Percentiles rank a stretch among this genome's conserved stretches.
These are phyloP conservation scores for Eurystomus glaucurus DNA, from an alignment of 2,797 vertebrate species.

Conservation along the genomic window DNA sequence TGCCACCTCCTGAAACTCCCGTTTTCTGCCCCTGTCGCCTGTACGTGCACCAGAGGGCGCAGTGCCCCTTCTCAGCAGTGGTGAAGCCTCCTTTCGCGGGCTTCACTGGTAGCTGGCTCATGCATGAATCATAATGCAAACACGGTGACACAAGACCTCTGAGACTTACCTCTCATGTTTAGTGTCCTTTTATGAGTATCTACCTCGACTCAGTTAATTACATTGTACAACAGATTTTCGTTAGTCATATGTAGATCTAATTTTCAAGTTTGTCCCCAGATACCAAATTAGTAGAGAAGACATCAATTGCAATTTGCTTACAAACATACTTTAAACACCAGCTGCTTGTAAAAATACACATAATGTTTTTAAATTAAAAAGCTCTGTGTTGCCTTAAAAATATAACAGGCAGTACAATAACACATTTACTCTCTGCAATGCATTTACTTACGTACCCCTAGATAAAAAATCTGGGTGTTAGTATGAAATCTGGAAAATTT, in stretches of 20 bases:
- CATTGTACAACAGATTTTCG: not conserved
- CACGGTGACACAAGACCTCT: not conserved
- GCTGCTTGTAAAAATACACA: slow-evolving; percentile 44
- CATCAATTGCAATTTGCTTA: slow-evolving; percentile 50
- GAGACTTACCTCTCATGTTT: not conserved
- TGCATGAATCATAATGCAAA: not conserved
- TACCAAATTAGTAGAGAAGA: slow-evolving; percentile 43
- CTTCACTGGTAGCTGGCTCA: not conserved
- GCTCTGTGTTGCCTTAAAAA: slow-evolving; percentile 19
- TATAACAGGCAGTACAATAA: not conserved
- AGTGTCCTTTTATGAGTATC: not conserved
- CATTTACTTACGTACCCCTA: not conserved
- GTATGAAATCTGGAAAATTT: not conserved
- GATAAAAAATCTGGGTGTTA: not conserved
- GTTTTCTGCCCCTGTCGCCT: rapidly evolving
- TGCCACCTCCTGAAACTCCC: rapidly evolving
- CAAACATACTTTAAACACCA: slow-evolving; percentile 59
- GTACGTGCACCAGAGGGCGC: slow-evolving; percentile 56
- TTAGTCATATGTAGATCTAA: slow-evolving; percentile 59
- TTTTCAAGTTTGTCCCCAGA: slow-evolving; percentile 29
- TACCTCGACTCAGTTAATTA: slow-evolving; percentile 26
- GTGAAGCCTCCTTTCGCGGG: not conserved
- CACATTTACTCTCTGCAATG: not conserved
- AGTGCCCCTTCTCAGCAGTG: not conserved
- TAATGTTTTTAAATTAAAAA: slow-evolving; percentile 47